phyloP scores from a whole-genome alignment of 2,888 invertebrate genomes.

The Hydriomena furcata region DNA sequence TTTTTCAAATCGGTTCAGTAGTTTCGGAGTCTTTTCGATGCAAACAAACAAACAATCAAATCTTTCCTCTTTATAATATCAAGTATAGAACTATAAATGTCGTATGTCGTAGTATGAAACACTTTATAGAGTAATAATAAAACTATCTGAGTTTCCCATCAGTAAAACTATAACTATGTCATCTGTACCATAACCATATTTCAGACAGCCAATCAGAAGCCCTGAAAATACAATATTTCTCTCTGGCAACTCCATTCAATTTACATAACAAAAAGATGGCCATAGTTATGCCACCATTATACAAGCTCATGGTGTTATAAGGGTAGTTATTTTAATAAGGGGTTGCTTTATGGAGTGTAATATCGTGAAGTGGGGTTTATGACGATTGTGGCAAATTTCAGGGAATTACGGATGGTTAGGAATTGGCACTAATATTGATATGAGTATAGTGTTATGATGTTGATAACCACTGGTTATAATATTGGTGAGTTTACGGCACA shows the following conservation, averaged over 20 bases:
- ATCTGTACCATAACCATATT: slow-evolving; percentile 6
- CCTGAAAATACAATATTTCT: slow-evolving; percentile 9
- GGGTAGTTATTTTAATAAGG: slow-evolving; percentile 36
- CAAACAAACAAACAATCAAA: too few relatives aligned
- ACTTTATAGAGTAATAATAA: too few relatives aligned
- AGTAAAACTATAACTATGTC: not conserved
- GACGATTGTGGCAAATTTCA: slow-evolving; percentile 30
- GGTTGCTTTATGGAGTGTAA: slow-evolving; percentile 36
- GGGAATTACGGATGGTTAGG: slow-evolving; percentile 20
- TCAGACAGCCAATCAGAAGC: slow-evolving; percentile 12
- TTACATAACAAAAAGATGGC: slow-evolving; percentile 50
- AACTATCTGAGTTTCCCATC: not conserved
- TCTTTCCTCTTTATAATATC: too few relatives aligned
- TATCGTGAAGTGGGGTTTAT: slow-evolving; percentile 32
- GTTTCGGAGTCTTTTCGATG: too few relatives aligned
- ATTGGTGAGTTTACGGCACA: not conserved
- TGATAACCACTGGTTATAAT: not conserved
- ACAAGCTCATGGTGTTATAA: slow-evolving; percentile 28
- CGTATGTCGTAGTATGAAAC: too few relatives aligned
- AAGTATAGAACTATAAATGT: too few relatives aligned
- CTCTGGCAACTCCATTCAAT: slow-evolving; percentile 38
- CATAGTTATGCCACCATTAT: slow-evolving; percentile 35
- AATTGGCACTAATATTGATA: slow-evolving; percentile 16
- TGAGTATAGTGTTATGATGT: slow-evolving; percentile 4
- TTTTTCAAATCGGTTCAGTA: too few relatives aligned